These are phyloP conservation scores for Melipona bicolor DNA, from an alignment of 2,888 invertebrate genomes.

Conservation along the genomic window DNA sequence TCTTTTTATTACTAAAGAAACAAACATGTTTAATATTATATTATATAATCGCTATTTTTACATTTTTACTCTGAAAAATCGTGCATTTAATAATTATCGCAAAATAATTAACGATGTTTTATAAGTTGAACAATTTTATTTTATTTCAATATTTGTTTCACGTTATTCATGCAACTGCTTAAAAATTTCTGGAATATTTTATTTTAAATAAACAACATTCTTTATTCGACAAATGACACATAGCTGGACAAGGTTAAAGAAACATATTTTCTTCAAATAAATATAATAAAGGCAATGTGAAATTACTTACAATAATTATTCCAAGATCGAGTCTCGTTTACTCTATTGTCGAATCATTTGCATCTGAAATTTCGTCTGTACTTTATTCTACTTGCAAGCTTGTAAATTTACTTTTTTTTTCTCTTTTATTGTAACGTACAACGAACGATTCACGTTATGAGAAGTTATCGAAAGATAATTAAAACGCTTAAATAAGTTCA, in stretches of 20 bases:
- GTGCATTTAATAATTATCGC: too few relatives aligned
- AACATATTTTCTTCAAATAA: neutral
- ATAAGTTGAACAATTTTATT: too few relatives aligned
- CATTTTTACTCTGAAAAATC: too few relatives aligned
- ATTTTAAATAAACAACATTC: neutral
- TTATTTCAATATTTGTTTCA: too few relatives aligned
- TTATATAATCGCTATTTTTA: too few relatives aligned
- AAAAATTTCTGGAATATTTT: neutral
- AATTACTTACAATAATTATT: conserved; percentile 4
- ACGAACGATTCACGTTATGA: neutral
- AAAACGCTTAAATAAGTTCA: neutral
- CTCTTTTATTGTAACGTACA: neutral
- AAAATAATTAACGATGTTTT: too few relatives aligned
- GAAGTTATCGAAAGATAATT: conserved; percentile 13
- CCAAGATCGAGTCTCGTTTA: neutral
- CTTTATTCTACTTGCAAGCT: neutral
- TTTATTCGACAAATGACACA: neutral
- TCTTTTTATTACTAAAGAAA: too few relatives aligned
- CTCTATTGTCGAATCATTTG: neutral
- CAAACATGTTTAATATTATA: too few relatives aligned
- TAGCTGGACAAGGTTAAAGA: conserved; percentile 19
- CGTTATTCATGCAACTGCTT: too few relatives aligned
- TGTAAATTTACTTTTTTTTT: neutral
- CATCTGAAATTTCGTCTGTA: neutral
- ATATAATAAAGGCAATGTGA: neutral